Conservation (phyloP, 2,888 invertebrate species). For the Clostera curtula region DNA sequence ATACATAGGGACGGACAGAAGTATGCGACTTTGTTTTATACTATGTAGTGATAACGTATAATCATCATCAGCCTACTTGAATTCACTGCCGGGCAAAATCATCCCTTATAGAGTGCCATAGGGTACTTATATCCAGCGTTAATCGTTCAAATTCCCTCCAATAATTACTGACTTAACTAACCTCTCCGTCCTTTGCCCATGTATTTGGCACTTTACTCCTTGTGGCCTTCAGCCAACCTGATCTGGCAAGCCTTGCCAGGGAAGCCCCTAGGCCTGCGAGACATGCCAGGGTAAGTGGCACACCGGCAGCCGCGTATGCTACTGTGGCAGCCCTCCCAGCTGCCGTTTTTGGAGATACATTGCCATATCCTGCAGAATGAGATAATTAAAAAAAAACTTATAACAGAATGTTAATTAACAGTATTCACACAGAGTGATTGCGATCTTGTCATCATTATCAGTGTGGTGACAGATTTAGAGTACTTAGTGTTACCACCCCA, state of each 20-base stretch:
- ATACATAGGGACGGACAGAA: too few relatives aligned
- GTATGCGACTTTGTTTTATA: too few relatives aligned
- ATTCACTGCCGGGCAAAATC: neutral
- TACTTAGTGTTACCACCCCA: too few relatives aligned
- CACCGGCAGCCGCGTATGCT: slow-evolving; percentile 89
- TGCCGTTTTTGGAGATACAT: slow-evolving; percentile 87
- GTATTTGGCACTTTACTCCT: slow-evolving; percentile 56
- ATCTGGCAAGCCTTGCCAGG: slow-evolving; percentile 84
- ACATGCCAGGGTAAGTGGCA: slow-evolving; percentile 90
- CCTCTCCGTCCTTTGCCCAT: slow-evolving; percentile 63
- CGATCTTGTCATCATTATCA: too few relatives aligned
- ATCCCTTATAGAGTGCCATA: too few relatives aligned
- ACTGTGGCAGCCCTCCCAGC: slow-evolving; percentile 90
- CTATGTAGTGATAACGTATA: too few relatives aligned
- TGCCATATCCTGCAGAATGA: slow-evolving; percentile 84
- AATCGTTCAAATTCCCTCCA: too few relatives aligned
- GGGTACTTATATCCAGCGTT: too few relatives aligned
- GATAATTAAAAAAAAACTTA: too few relatives aligned
- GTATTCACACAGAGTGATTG: too few relatives aligned
- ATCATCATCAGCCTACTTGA: too few relatives aligned
- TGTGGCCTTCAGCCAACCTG: slow-evolving; percentile 69
- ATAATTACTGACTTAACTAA: slow-evolving; percentile 13
- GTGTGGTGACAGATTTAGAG: too few relatives aligned
- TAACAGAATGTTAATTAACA: slow-evolving; percentile 1
- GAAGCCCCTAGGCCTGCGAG: slow-evolving; percentile 88